Evolutionary conservation across 2,888 invertebrate species (phyloP), one percentile per base, ranked within the genome.

Genomic region (Hirtodrosophila confusa): DNA sequence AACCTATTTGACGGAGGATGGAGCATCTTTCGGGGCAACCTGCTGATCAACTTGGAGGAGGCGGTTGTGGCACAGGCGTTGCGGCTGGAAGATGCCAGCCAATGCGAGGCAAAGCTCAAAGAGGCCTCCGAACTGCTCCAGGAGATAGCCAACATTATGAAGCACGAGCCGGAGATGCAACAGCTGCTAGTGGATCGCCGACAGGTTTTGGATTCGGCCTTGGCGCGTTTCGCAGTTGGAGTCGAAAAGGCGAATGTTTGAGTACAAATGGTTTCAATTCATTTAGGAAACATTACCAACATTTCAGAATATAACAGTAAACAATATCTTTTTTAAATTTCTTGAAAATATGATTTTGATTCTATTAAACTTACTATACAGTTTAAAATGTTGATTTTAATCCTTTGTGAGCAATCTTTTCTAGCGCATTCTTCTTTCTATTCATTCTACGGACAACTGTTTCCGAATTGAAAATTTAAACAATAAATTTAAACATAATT

Each of bases 11-110:
- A 95, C 62, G 94, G 95, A 2, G 95, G 95, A 3, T 93, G 92
- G 91, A 93, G 94, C 2, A 92, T 93, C 69, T 94, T 95, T 76
- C 92, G 95, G 7, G 95, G 95, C 0, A 93, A 93, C 4, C 88
- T 95, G 11, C 90, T 95, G 0, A 91, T 95, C 36, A 95, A 95
- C 67, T 90, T 95, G 11, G 95, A 95, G 86, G 93, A 94, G 40
- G 93, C 94, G 0, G 91, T 94, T 90, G 93, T 93, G 0, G 91
- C 93, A 27, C 93, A 94, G 78, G 93, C 94, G 0, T 93, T 93
- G 75, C 91, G 93, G 33, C 93, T 93, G 56, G 79, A 91, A 47
- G 93, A 92, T 7, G 92, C 93, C 7, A 29, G 36, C 33, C 58
- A 69, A 43, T 70, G 91, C 12, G 90, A 94, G 93, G 93, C 93